phyloP scores from a whole-genome alignment of 2,888 invertebrate species.

The Papilio protenor region DNA sequence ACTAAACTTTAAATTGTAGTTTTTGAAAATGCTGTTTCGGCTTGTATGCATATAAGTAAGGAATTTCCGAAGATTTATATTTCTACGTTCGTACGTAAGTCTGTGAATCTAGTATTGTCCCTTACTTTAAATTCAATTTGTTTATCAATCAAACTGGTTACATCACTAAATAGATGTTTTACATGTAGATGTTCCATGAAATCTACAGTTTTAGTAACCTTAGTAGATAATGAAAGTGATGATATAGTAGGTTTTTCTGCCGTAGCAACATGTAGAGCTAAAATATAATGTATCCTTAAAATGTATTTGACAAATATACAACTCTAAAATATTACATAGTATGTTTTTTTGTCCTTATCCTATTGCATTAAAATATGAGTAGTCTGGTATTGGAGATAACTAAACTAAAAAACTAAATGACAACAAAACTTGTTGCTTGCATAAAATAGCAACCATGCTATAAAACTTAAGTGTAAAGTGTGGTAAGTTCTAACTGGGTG shows the following conservation, averaged over 20 bases:
- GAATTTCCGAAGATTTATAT: slow-evolving; percentile 42
- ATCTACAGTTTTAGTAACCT: slow-evolving; percentile 44
- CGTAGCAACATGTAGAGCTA: slow-evolving; percentile 76
- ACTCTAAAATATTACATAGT: slow-evolving; percentile 51
- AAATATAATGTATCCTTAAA: slow-evolving; percentile 73
- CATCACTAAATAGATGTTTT: slow-evolving; percentile 6
- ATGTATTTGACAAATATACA: slow-evolving; percentile 78
- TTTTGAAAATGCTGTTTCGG: slow-evolving; percentile 43
- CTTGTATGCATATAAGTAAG: slow-evolving; percentile 46
- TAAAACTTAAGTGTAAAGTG: too few species aligned
- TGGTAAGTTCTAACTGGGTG: not conserved
- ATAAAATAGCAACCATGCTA: too few species aligned
- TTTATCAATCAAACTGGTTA: slow-evolving; percentile 22
- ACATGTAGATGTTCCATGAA: slow-evolving; percentile 37
- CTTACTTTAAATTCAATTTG: slow-evolving; percentile 27
- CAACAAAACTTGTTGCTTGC: too few species aligned
- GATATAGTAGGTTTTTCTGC: slow-evolving; percentile 67
- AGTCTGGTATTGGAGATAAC: not conserved
- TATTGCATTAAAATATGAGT: slow-evolving; percentile 12
- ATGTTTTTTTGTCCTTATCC: slow-evolving; percentile 37
- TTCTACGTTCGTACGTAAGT: slow-evolving; percentile 44
- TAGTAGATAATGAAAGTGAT: slow-evolving; percentile 58
- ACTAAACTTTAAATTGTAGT: slow-evolving; percentile 42
- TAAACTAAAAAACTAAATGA: not conserved
- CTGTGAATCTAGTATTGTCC: slow-evolving; percentile 24